Percentiles rank a stretch among this genome's conserved stretches.
Evolutionary conservation across 2,113 vertebrate genomes (phyloP).

Genomic region (Myiagra hebetior): DNA sequence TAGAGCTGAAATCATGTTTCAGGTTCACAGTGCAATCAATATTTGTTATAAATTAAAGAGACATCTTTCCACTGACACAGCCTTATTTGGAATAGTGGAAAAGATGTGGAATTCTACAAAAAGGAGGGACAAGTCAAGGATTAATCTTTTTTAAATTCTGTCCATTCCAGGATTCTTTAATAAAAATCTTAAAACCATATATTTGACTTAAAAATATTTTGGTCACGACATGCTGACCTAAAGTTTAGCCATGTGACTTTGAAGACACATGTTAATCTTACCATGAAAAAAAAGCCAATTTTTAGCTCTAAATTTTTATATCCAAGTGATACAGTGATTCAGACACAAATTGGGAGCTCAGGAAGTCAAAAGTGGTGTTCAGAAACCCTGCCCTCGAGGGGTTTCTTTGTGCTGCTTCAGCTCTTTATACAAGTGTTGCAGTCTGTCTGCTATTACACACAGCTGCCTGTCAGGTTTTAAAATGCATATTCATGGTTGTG

Average conservation of each 20-base stretch:
- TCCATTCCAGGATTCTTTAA: background rate
- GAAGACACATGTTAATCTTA: background rate
- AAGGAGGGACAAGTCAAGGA: too few relatives aligned
- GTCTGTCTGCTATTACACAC: background rate
- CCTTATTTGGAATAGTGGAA: background rate
- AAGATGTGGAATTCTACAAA: background rate
- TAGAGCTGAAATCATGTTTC: background rate
- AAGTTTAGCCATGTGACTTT: background rate
- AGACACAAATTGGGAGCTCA: background rate
- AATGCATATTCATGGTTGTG: background rate
- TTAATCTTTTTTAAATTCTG: background rate
- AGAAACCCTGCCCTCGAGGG: background rate
- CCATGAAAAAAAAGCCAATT: too few relatives aligned
- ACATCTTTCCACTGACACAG: background rate
- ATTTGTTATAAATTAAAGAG: background rate
- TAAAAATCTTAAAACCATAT: background rate
- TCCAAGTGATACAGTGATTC: background rate
- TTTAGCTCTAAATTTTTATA: background rate
- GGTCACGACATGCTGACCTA: background rate
- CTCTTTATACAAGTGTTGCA: background rate
- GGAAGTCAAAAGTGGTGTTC: background rate
- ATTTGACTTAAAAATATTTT: background rate
- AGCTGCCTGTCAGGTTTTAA: background rate
- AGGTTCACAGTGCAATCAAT: background rate
- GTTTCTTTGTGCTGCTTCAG: background rate